Percentiles rank a stretch among this genome's conserved stretches.
Evolutionary conservation across 2,797 vertebrate species (phyloP).

Genomic region (Mionectes olivaceus): DNA sequence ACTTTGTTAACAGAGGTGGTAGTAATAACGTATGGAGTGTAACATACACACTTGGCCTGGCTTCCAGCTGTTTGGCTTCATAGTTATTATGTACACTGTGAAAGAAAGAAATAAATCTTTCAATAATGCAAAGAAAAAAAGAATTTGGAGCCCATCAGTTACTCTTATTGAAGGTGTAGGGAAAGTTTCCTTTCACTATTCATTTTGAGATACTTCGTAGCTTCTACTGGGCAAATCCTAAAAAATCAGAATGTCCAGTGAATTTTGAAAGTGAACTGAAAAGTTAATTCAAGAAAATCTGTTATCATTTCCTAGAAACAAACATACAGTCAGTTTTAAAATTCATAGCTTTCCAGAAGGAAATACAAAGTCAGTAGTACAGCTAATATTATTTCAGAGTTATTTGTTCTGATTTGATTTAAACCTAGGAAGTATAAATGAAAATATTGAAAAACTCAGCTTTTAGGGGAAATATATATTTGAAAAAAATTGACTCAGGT

Average conservation of each 20-base stretch:
- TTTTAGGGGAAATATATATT: neutral
- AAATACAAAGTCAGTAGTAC: neutral
- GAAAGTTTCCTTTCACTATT: neutral
- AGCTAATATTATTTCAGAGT: neutral
- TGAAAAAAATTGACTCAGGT: neutral
- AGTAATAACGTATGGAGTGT: neutral
- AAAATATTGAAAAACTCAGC: neutral
- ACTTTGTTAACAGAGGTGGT: constrained; percentile 25
- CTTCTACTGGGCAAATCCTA: neutral
- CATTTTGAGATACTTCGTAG: neutral
- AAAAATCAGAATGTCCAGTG: neutral
- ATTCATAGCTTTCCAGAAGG: neutral
- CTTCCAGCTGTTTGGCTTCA: constrained; percentile 48
- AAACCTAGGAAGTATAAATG: neutral
- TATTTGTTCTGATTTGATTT: neutral
- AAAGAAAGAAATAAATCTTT: constrained; percentile 17
- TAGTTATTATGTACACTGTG: neutral
- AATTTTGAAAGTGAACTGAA: neutral
- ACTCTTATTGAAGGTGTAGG: neutral
- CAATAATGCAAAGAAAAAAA: neutral
- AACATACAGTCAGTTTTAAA: neutral
- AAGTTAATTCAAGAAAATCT: neutral
- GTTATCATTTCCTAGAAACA: neutral
- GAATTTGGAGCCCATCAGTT: neutral
- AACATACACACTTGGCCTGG: neutral